phyloP scores from a whole-genome alignment of 2,888 invertebrate genomes.

The Atethmia centrago region DNA sequence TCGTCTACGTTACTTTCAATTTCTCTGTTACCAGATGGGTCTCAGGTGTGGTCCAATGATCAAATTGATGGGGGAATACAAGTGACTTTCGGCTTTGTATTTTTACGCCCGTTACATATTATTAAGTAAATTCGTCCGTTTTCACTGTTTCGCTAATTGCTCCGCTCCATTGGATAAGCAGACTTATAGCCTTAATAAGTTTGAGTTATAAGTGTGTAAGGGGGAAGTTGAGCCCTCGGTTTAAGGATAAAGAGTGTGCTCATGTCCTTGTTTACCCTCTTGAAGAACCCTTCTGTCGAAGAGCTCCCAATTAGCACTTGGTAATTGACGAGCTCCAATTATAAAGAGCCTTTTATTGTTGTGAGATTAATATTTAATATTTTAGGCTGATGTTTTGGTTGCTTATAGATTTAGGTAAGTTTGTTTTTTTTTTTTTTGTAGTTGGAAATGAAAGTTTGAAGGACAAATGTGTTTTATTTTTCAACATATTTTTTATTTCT shows the following conservation, averaged over 20 bases:
- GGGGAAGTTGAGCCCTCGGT: slow-evolving; percentile 8
- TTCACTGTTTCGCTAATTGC: background rate
- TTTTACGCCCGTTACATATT: no score
- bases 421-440: no score
- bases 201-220: slow-evolving; percentile 1
- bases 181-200: background rate
- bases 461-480: no score
- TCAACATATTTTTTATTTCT: no score
- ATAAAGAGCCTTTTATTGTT: slow-evolving; percentile 19
- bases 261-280: slow-evolving; percentile 30
- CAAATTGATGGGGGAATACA: no score
- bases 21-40: no score
- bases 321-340: slow-evolving; percentile 14
- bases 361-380: slow-evolving; percentile 22
- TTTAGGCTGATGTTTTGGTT: no score
- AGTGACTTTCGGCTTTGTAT: no score
- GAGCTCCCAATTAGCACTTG: slow-evolving; percentile 40
- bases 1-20: no score
- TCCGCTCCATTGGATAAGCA: background rate
- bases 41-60: no score
- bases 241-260: background rate
- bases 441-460: no score
- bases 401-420: no score
- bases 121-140: background rate
- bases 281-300: background rate